phyloP scores from a whole-genome alignment of 2,113 vertebrate species.

The Pachycephala philippinensis region DNA sequence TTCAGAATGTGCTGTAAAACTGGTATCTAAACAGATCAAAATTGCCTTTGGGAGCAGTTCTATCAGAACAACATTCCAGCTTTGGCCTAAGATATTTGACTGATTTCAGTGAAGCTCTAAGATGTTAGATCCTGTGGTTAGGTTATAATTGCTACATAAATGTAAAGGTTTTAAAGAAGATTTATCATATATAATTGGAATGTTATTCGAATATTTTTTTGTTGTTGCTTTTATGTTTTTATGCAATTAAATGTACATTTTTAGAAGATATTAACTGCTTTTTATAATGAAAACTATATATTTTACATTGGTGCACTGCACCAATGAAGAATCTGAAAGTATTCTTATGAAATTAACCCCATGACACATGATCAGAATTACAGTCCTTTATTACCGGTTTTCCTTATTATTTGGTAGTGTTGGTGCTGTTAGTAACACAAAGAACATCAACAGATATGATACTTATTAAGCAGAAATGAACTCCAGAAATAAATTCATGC shows the following conservation, averaged over 20 bases:
- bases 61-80: background rate
- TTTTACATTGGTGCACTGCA: background rate
- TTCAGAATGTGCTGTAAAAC: background rate
- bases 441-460: background rate
- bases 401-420: background rate
- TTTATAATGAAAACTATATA: slow-evolving; percentile 46
- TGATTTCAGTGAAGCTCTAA: slow-evolving; percentile 24
- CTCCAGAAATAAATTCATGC: background rate
- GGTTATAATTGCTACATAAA: slow-evolving; percentile 41
- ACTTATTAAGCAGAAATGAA: background rate
- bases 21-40: slow-evolving; percentile 17
- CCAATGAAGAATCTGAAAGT: background rate
- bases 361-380: background rate
- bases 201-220: slow-evolving; percentile 4
- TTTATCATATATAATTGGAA: slow-evolving; percentile 29
- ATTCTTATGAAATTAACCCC: slow-evolving; percentile 26
- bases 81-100: background rate
- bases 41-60: slow-evolving; percentile 18
- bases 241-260: slow-evolving; percentile 14
- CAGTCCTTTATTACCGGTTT: background rate
- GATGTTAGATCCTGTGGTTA: slow-evolving; percentile 10
- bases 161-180: slow-evolving; percentile 16
- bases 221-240: background rate
- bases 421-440: slow-evolving; percentile 7
- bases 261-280: slow-evolving; percentile 8